A percentile compares a stretch with the other conserved stretches of the same genome.
phyloP scores from a whole-genome alignment of 64 coral and sea anemone species.

The Actinia tenebrosa region DNA sequence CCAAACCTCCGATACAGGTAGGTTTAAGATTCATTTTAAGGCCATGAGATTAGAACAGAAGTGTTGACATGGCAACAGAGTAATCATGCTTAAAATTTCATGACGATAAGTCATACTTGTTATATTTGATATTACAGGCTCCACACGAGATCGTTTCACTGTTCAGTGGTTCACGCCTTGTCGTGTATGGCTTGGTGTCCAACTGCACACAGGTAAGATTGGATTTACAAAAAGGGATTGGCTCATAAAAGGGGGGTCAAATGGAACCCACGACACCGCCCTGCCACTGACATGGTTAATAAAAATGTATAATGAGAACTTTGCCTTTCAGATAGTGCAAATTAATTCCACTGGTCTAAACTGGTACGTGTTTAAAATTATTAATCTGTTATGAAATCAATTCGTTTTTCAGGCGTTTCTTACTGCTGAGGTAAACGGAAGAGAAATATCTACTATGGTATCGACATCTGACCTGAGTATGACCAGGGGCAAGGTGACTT shows the following conservation, averaged over 20 bases:
- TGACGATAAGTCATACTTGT: not conserved
- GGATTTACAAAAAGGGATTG: no score
- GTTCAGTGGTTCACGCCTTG: slow-evolving; percentile 89
- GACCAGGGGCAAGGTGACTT: slow-evolving; percentile 68
- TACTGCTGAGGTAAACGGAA: slow-evolving; percentile 69
- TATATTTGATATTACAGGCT: slow-evolving; percentile 30
- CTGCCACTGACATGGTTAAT: no score
- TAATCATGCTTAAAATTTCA: not conserved
- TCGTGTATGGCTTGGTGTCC: slow-evolving; percentile 89
- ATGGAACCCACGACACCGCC: no score
- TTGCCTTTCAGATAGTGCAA: no score
- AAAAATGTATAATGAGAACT: no score
- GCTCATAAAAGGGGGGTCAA: no score
- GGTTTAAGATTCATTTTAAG: not conserved
- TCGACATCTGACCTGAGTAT: slow-evolving; percentile 87
- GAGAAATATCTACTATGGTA: slow-evolving; percentile 85
- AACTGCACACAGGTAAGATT: slow-evolving; percentile 88
- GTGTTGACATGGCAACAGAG: not conserved
- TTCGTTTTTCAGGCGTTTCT: slow-evolving; percentile 55
- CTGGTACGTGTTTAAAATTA: no score
- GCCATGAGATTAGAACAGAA: not conserved
- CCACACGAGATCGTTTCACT: slow-evolving; percentile 79
- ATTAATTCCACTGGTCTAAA: no score
- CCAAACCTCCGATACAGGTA: slow-evolving; percentile 60
- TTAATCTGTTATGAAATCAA: not conserved